phyloP scores from a whole-genome alignment of 2,888 invertebrate species.

The Drosophila pegasa region DNA sequence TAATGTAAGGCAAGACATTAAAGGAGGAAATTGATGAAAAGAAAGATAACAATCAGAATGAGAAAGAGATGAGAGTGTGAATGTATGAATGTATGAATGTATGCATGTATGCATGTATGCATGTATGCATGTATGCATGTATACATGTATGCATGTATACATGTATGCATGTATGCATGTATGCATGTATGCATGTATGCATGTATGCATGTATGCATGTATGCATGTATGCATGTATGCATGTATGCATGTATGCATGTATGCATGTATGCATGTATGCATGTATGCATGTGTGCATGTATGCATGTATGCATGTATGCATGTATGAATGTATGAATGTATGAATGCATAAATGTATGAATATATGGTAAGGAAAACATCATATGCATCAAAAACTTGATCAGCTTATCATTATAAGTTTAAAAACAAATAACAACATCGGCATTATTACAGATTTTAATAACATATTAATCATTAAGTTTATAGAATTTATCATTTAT shows the following conservation, averaged over 20 bases:
- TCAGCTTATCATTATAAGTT: too few species aligned
- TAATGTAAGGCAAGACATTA: constrained; percentile 12
- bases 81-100: not conserved
- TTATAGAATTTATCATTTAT: too few species aligned
- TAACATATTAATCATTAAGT: too few species aligned
- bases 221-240: not conserved
- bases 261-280: too few species aligned
- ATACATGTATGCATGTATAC: too few species aligned
- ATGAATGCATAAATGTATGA: not conserved
- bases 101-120: not conserved
- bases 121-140: not conserved
- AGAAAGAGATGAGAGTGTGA: not conserved
- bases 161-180: not conserved
- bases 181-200: not conserved
- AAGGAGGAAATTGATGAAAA: not conserved
- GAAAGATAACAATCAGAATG: not conserved
- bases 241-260: too few species aligned
- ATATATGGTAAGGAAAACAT: too few species aligned
- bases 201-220: not conserved
- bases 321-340: not conserved
- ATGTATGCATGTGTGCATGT: too few species aligned
- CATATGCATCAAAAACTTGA: too few species aligned
- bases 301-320: too few species aligned
- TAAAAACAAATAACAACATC: too few species aligned
- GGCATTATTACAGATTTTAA: too few species aligned